Percentiles rank a stretch among this genome's conserved stretches.
These are phyloP conservation scores for Volucella inflata DNA, from an alignment of 2,888 invertebrate genomes.

Conservation along the genomic window DNA sequence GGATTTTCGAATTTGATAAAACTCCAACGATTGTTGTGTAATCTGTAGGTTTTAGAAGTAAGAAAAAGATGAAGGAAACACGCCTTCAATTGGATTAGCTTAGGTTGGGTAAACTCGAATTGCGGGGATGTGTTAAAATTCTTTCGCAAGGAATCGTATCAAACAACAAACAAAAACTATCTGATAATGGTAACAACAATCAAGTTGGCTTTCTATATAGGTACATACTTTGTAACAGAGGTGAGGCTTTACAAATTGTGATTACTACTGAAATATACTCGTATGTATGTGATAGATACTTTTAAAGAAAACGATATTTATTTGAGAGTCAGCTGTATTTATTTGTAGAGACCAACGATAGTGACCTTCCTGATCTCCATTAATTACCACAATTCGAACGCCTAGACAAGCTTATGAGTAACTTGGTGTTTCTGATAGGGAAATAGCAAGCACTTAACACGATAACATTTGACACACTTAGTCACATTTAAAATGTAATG, in stretches of 20 bases:
- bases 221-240: too few relatives aligned
- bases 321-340: not conserved
- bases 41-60: not conserved
- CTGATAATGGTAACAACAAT: too few relatives aligned
- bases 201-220: too few relatives aligned
- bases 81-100: not conserved
- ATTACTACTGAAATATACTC: too few relatives aligned
- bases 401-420: not conserved
- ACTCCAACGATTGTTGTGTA: not conserved
- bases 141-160: not conserved
- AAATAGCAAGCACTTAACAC: too few relatives aligned
- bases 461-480: too few relatives aligned
- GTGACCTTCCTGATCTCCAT: slow-evolving; percentile 10
- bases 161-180: not conserved
- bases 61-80: not conserved
- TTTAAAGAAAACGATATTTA: too few relatives aligned
- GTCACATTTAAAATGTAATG: too few relatives aligned
- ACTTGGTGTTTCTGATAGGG: too few relatives aligned
- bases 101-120: not conserved
- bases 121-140: not conserved
- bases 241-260: too few relatives aligned
- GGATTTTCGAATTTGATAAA: not conserved
- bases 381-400: not conserved
- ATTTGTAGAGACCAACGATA: not conserved
- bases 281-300: too few relatives aligned